Conservation (phyloP, 2,888 invertebrate species). For the Tipula lateralis region DNA sequence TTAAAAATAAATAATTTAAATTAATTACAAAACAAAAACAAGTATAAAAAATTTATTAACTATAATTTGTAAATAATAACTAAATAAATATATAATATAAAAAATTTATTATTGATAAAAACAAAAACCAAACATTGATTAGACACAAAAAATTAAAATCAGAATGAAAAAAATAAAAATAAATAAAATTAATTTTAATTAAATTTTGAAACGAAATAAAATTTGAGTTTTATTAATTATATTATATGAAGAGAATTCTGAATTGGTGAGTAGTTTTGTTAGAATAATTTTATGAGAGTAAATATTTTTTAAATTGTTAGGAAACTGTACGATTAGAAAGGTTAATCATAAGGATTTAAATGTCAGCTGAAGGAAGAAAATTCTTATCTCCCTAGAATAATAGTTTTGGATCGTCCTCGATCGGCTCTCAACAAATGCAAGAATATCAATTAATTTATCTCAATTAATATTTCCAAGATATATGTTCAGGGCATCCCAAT, state of each 20-base stretch:
- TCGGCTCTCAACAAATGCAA: too few species aligned
- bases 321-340: too few species aligned
- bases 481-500: too few species aligned
- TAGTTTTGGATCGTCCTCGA: too few species aligned
- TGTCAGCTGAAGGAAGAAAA: too few species aligned
- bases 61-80: neutral
- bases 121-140: neutral
- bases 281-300: too few species aligned
- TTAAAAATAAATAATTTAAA: neutral
- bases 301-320: too few species aligned
- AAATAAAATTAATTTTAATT: slow-evolving; percentile 11
- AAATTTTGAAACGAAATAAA: neutral
- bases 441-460: too few species aligned
- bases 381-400: too few species aligned
- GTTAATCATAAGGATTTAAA: too few species aligned
- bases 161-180: neutral
- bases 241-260: neutral
- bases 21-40: neutral
- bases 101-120: neutral
- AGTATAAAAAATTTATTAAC: neutral
- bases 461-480: too few species aligned
- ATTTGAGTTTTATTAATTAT: neutral
- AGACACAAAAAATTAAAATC: neutral
- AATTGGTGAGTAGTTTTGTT: too few species aligned
- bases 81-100: neutral